Conservation (phyloP, 1,140 invertebrate genomes). For the Acromyrmex echinatior region DNA sequence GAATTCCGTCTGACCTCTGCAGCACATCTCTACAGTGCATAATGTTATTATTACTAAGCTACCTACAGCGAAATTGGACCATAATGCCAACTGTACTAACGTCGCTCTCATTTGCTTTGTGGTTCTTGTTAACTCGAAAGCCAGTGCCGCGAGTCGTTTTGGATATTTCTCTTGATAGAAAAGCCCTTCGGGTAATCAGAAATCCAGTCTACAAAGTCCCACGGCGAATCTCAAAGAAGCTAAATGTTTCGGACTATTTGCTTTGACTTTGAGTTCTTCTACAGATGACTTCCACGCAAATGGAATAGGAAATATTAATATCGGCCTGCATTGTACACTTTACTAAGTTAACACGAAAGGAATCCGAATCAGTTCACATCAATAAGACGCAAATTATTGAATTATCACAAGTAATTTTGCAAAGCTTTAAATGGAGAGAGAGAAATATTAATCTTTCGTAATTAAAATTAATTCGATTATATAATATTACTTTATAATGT, state of each 20-base stretch:
- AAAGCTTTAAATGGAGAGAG: neutral
- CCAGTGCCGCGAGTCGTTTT: conserved; percentile 31
- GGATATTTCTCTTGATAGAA: conserved; percentile 61
- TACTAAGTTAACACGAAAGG: conserved; percentile 7
- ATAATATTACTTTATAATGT: neutral
- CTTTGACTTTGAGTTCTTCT: conserved; percentile 47
- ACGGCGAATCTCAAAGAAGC: conserved; percentile 48
- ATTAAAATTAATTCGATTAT: neutral
- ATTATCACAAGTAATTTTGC: neutral
- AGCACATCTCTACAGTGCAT: neutral
- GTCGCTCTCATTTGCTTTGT: conserved; percentile 68
- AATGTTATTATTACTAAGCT: conserved; percentile 65
- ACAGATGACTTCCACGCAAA: conserved; percentile 43
- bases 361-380: conserved; percentile 7
- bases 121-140: conserved; percentile 49
- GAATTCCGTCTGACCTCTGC: conserved; percentile 48
- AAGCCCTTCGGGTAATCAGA: conserved; percentile 61
- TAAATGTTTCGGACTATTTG: conserved; percentile 48
- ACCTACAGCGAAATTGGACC: conserved; percentile 18
- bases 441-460: neutral
- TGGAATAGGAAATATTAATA: conserved; percentile 53
- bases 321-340: neutral
- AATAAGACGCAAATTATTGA: conserved; percentile 29
- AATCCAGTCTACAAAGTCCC: neutral
- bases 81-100: conserved; percentile 52